A percentile compares a stretch with the other conserved stretches of the same genome.
Conservation (phyloP, 2,797 vertebrate species). For the Falco peregrinus region DNA sequence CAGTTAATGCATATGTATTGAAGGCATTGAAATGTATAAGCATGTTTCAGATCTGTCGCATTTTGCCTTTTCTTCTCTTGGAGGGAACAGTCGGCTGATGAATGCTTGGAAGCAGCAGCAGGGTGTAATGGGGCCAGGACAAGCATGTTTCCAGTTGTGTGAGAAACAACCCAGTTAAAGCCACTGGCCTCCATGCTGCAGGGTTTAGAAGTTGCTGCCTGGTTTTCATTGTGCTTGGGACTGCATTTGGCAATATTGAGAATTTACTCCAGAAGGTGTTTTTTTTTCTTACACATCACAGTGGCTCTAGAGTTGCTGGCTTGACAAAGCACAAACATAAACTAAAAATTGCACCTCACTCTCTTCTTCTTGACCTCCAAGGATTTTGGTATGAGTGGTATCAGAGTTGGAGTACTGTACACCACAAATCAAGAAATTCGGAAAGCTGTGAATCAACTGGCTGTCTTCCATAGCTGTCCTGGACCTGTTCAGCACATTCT, state of each 20-base stretch:
- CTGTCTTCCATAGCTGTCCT: constrained; percentile 47
- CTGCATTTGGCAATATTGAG: background rate
- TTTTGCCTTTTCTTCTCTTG: background rate
- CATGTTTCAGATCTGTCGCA: background rate
- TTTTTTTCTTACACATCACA: background rate
- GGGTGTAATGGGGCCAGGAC: background rate
- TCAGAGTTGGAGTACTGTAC: constrained; percentile 44
- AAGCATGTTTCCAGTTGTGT: background rate
- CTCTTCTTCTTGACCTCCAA: background rate
- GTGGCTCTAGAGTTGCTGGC: background rate
- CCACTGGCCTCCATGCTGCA: background rate
- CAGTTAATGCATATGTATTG: background rate
- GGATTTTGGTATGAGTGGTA: constrained; percentile 58
- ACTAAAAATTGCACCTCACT: background rate
- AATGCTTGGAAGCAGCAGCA: background rate
- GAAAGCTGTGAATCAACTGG: constrained; percentile 29
- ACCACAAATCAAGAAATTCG: constrained; percentile 15
- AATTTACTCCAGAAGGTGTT: background rate
- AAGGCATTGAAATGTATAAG: background rate
- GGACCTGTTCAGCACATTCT: constrained; percentile 40
- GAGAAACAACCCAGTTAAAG: background rate
- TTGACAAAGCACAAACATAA: background rate
- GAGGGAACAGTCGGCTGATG: background rate
- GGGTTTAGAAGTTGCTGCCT: background rate
- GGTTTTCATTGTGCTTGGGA: background rate